phyloP scores from a whole-genome alignment of 2,888 invertebrate genomes.

The Palloptera scutellata region DNA sequence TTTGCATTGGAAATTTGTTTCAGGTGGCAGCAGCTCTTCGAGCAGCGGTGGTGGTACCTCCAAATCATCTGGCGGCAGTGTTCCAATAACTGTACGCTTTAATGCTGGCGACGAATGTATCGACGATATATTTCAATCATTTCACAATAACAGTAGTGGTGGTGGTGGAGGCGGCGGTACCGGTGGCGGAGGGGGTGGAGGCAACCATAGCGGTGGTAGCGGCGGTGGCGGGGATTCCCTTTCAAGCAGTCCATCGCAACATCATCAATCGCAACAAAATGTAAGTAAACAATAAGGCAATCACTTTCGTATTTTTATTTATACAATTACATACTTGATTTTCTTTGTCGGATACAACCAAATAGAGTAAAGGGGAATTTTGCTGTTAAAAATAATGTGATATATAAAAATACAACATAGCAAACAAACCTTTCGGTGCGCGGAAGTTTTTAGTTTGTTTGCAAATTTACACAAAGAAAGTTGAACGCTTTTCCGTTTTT shows the following conservation, averaged over 20 bases:
- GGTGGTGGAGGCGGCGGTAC: conserved; percentile 38
- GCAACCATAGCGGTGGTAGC: conserved; percentile 42
- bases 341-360: too few species aligned
- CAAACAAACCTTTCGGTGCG: too few species aligned
- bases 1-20: conserved; percentile 6
- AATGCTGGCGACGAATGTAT: conserved; percentile 63
- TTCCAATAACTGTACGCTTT: conserved; percentile 63
- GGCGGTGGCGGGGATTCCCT: conserved; percentile 54
- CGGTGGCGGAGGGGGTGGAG: conserved; percentile 40
- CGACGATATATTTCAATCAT: conserved; percentile 62
- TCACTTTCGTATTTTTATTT: neutral
- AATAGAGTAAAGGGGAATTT: neutral
- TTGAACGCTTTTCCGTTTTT: too few species aligned
- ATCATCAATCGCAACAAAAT: conserved; percentile 44
- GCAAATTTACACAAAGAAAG: too few species aligned
- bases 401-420: too few species aligned
- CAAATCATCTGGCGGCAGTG: conserved; percentile 44
- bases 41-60: conserved; percentile 42
- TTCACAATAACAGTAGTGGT: conserved; percentile 50
- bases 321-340: too few species aligned
- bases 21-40: conserved; percentile 35
- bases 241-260: conserved; percentile 60
- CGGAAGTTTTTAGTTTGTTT: too few species aligned
- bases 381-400: neutral
- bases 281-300: conserved; percentile 28